Evolutionary conservation across 2,113 vertebrate genomes (phyloP), one percentile per base, ranked within the genome.

Genomic region (Apteryx owenii): DNA sequence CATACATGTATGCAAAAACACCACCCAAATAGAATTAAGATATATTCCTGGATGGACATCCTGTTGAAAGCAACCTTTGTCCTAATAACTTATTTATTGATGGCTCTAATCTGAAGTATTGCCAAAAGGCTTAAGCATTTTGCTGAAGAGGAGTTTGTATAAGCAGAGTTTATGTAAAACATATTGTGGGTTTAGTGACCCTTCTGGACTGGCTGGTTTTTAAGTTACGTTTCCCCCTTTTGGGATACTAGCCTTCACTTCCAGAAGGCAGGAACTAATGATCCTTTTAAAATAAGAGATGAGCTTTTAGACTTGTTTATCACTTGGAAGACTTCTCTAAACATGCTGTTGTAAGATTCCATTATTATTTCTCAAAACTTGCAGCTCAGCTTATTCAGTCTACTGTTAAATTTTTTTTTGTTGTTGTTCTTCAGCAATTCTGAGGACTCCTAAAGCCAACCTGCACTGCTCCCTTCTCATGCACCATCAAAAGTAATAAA

Each of bases 301-400:
- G 16, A n/a, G 28, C 72, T 80, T 65, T 29, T 61, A 87, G 50
- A 77, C 56, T 38, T 38, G 36, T 38, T 87, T 89, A 87, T 93
- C 29, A 54, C 25, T 79, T 25, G 29, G 21, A 22, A 40, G 62
- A 89, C 66, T 62, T 70, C 51, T 68, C 73, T 85, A n/a, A 78
- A 85, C 31, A 54, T 5, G 6, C 2, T 46, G 1, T 23, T 82
- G 25, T 48, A 38, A 69, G 48, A 48, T 48, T 92, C 46, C 31
- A 46, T 28, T 68, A 71, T 8, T 19, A 19, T 28, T 46, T 88
- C 58, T 76, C 56, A 60, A 36, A 22, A 78, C n/a, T 50, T 64
- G 20, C 10, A 81, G 48, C 50, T 36, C 18, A 0, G 0, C n/a
- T 58, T 81, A n/a, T 53, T 76, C 36, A 75, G 31, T 33, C 48